These are phyloP conservation scores for Oryzias dopingdopingensis DNA, from an alignment of 2,797 vertebrate genomes.

Conservation along the genomic window DNA sequence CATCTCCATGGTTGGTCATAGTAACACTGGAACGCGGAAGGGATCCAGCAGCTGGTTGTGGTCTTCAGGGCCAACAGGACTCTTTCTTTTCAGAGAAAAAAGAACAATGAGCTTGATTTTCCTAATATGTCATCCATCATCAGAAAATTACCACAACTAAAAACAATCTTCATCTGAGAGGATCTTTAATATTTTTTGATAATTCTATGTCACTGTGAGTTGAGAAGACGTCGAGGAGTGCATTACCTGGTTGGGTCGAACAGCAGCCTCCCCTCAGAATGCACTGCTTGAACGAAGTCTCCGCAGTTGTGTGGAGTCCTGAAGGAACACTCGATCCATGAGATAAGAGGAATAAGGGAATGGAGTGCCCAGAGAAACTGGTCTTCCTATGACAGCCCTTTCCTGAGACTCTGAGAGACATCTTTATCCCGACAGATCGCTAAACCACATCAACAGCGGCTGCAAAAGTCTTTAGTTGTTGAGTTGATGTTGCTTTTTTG, in stretches of 20 bases:
- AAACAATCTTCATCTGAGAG: too few species aligned
- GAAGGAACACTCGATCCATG: conserved; percentile 99
- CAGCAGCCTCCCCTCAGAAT: conserved; percentile 68
- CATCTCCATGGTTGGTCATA: conserved; percentile 91
- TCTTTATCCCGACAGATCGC: conserved; percentile 69
- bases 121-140: too few species aligned
- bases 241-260: conserved; percentile 82
- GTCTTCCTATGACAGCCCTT: conserved; percentile 72
- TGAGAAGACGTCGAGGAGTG: too few species aligned
- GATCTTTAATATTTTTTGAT: too few species aligned
- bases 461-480: conserved; percentile 57
- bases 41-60: conserved; percentile 42
- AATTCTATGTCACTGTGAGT: too few species aligned
- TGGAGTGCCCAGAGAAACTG: conserved; percentile 79
- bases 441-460: conserved; percentile 65
- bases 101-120: too few species aligned
- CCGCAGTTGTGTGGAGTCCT: conserved; percentile 82
- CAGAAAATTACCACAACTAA: too few species aligned
- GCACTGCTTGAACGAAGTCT: conserved; percentile 82
- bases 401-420: conserved; percentile 64
- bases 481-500: conserved; percentile 7
- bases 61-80: conserved; percentile 55
- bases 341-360: conserved; percentile 89
- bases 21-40: conserved; percentile 35
- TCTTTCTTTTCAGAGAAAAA: conserved; percentile 51